These are phyloP conservation scores for Cardiocondyla obscurior DNA, from an alignment of 1,140 invertebrate genomes.

Conservation along the genomic window DNA sequence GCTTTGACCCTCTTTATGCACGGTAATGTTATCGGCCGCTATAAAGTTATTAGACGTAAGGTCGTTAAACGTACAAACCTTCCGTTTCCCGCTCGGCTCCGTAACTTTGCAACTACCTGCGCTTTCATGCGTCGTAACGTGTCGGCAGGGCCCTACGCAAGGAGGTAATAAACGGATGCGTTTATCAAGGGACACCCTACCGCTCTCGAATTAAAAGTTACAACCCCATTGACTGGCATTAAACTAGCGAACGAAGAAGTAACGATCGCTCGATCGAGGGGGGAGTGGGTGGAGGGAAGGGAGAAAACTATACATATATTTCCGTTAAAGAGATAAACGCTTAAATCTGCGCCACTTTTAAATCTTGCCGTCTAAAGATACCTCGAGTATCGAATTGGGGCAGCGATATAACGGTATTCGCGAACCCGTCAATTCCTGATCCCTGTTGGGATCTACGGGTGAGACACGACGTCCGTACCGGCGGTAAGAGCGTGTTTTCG, in stretches of 20 bases:
- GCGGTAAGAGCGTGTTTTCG: slow-evolving; percentile 32
- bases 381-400: background rate
- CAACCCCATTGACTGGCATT: no score
- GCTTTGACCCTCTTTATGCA: slow-evolving; percentile 15
- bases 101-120: background rate
- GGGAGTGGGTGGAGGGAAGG: no score
- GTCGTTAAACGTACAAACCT: slow-evolving; percentile 40
- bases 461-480: background rate
- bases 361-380: slow-evolving; percentile 1
- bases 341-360: background rate
- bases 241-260: background rate
- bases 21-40: slow-evolving; percentile 31
- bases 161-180: background rate
- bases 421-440: slow-evolving; percentile 2
- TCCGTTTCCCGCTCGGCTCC: background rate
- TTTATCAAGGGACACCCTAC: background rate
- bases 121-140: background rate
- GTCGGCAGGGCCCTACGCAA: no score
- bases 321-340: background rate
- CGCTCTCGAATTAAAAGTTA: background rate
- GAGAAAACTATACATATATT: no score
- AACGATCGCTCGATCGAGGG: background rate
- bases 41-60: slow-evolving; percentile 42
- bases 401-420: background rate
- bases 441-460: background rate